phyloP scores from a whole-genome alignment of 2,888 invertebrate species.

The Rosalia funebris region DNA sequence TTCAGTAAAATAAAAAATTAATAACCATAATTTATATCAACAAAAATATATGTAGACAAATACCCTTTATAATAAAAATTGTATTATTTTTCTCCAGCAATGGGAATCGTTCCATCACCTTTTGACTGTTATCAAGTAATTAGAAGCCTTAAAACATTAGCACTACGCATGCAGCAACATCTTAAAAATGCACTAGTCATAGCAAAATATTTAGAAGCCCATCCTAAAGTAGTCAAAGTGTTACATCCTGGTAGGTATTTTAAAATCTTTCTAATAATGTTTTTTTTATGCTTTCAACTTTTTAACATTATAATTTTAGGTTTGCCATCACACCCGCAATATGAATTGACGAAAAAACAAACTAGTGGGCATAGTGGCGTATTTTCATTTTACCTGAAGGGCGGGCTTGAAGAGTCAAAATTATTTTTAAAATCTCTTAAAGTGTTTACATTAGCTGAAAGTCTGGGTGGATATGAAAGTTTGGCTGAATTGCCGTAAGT shows the following conservation, averaged over 20 bases:
- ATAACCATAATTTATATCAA: no score
- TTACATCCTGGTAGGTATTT: slow-evolving; percentile 77
- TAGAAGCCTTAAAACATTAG: slow-evolving; percentile 92
- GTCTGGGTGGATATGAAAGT: slow-evolving; percentile 95
- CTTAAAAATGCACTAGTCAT: slow-evolving; percentile 80
- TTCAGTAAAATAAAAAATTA: no score
- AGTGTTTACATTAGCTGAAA: slow-evolving; percentile 89
- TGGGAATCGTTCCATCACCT: slow-evolving; percentile 94
- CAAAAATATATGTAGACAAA: no score
- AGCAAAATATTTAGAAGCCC: slow-evolving; percentile 83
- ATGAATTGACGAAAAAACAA: slow-evolving; percentile 82
- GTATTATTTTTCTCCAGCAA: no score
- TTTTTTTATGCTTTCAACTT: no score
- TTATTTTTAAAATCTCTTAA: slow-evolving; percentile 81
- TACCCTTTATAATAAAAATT: no score
- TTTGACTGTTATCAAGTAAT: slow-evolving; percentile 96
- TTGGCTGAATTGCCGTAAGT: slow-evolving; percentile 93
- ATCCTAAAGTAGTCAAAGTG: slow-evolving; percentile 83
- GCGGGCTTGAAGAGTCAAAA: slow-evolving; percentile 76
- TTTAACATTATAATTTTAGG: no score
- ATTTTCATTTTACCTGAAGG: slow-evolving; percentile 87
- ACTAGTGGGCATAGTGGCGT: slow-evolving; percentile 91
- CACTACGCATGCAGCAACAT: slow-evolving; percentile 91
- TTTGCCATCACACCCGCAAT: slow-evolving; percentile 86
- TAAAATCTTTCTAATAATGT: no score